phyloP scores from a whole-genome alignment of 1,140 invertebrate species.

The Oryzaephilus surinamensis region DNA sequence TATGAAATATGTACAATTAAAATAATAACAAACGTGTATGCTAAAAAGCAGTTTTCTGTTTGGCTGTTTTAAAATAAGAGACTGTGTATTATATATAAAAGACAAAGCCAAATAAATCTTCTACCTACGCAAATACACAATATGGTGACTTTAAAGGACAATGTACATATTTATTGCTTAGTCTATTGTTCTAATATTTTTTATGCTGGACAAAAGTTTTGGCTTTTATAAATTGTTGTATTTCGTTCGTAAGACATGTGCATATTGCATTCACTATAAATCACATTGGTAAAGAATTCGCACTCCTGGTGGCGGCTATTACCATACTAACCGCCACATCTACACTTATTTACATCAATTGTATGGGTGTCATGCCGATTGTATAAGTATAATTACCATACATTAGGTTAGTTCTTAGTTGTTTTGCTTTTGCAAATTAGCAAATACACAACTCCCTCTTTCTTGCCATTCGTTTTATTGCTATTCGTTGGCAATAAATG shows the following conservation, averaged over 20 bases:
- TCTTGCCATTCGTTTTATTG: too few relatives aligned
- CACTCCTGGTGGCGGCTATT: conserved; percentile 18
- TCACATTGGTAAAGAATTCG: conserved; percentile 9
- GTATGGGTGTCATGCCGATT: conserved; percentile 17
- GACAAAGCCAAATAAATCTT: conserved; percentile 15
- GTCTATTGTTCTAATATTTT: conserved; percentile 14
- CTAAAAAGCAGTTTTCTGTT: too few relatives aligned
- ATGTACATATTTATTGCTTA: conserved; percentile 12
- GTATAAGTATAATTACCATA: conserved; percentile 20
- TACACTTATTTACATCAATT: conserved; percentile 20
- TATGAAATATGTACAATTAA: too few relatives aligned
- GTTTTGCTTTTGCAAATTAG: conserved; percentile 10
- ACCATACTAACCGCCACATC: conserved; percentile 22
- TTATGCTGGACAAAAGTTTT: conserved; percentile 8
- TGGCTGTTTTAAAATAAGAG: too few relatives aligned
- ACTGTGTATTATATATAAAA: too few relatives aligned
- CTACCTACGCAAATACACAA: conserved; percentile 10
- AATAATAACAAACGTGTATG: too few relatives aligned
- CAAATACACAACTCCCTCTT: too few relatives aligned
- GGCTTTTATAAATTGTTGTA: conserved; percentile 10
- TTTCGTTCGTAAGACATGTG: conserved; percentile 8
- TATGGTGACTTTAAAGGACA: too few relatives aligned
- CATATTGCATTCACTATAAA: conserved; percentile 13
- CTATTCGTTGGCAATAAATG: too few relatives aligned
- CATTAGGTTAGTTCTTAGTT: conserved; percentile 15